Base-by-base conservation (phyloP, 2,113 vertebrate genomes). In the Anolis carolinensis region DNA sequence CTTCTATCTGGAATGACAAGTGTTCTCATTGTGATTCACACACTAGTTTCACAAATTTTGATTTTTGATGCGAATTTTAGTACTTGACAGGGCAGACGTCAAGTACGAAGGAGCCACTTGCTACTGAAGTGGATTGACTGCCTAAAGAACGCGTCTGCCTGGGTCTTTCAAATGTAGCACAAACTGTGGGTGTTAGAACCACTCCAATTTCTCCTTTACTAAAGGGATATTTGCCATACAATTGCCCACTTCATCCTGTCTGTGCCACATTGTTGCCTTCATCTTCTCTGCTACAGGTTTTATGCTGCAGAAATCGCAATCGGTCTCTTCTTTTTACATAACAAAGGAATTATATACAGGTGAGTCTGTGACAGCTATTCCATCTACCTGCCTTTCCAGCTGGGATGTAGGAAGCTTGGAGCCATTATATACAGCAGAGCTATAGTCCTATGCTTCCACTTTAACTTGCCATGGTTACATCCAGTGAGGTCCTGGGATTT, bases 281-380 rank as follows among this genome's bases (percentile, higher is more conserved):
- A 6, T 36, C 34, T 39, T 14, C 44, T 0, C 4, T 30, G 0
- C 39, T 70, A n/a, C 85, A 98, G 98, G 94, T 98, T 98, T 93
- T 98, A 98, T 44, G 98, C 96, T 0, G 98, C 97, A 1, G 98
- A 98, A 94, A 97, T 98, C 36, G 98, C 97, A 0, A 96, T 98
- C 0, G 98, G 98, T 55, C 96, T 98, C 70, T 98, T 98, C 93
- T 98, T 97, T 93, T 97, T 98, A n/a, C 98, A 98, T 94, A 97
- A 96, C 83, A 97, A 98, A 90, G 97, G 98, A 79, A 97, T 98
- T 92, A 97, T 98, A 95, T 98, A 98, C 95, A 97, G 98, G 98
- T 98, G 92, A 93, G 92, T 50, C 68, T 77, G 27, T n/a, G 36
- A 44, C 20, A 67, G 25, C n/a, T 87, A 21, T 63, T 62, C n/a